Evolutionary conservation across 2,797 vertebrate species (phyloP).

Genomic region (Cossypha caffra): DNA sequence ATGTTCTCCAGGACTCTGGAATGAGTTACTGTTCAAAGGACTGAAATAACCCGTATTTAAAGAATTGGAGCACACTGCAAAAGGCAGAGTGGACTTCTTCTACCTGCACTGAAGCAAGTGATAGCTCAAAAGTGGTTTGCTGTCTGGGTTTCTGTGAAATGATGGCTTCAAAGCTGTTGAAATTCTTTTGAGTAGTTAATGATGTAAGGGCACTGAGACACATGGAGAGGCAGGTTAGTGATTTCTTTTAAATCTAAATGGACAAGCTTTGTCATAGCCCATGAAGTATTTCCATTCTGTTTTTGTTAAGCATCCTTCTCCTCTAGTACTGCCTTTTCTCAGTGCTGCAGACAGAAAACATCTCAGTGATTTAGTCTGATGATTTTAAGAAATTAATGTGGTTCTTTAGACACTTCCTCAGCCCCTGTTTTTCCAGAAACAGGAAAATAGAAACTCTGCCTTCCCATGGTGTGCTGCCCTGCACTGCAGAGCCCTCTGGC

Average conservation of each 20-base stretch:
- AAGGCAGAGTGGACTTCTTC: background rate
- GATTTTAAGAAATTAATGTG: background rate
- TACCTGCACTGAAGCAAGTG: background rate
- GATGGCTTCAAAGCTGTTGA: background rate
- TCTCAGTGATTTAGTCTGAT: background rate
- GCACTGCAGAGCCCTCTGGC: background rate
- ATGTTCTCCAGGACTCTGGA: background rate
- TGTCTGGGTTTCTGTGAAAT: background rate
- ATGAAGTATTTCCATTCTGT: background rate
- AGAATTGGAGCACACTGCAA: background rate
- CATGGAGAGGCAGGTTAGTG: background rate
- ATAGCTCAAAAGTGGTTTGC: background rate
- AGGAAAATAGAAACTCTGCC: background rate
- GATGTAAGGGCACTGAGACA: background rate
- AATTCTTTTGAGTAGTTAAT: conserved; percentile 11
- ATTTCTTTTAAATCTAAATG: background rate
- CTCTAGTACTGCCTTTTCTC: background rate
- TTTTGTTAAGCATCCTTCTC: background rate
- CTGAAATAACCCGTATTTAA: background rate
- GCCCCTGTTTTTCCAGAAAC: background rate
- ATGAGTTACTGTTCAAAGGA: background rate
- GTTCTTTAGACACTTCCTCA: background rate
- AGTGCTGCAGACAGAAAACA: background rate
- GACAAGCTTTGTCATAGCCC: background rate
- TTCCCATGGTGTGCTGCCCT: background rate